Conservation (phyloP, 2,797 vertebrate species). For the Sebastes hubbsi region DNA sequence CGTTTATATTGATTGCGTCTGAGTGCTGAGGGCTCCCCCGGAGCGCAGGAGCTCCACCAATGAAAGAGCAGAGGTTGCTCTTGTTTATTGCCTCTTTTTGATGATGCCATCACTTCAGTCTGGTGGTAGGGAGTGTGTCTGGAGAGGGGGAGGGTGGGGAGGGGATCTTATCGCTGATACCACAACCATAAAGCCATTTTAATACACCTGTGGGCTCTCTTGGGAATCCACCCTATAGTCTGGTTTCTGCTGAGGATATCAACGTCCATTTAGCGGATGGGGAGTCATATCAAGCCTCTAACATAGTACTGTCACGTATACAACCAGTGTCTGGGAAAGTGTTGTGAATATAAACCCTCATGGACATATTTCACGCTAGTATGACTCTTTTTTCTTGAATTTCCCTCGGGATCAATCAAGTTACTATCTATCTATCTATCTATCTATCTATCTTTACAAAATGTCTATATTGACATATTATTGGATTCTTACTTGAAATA, state of each 20-base stretch:
- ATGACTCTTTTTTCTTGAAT: not conserved
- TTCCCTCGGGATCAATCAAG: too few species aligned
- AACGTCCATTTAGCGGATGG: constrained; percentile 23
- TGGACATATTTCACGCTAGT: not conserved
- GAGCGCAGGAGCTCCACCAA: constrained; percentile 48
- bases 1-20: constrained; percentile 63
- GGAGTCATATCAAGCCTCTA: constrained; percentile 16
- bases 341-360: constrained; percentile 3
- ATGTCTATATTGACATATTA: not conserved
- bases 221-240: constrained; percentile 33
- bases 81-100: constrained; percentile 70
- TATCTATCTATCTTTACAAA: not conserved
- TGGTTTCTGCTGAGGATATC: constrained; percentile 53
- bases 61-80: constrained; percentile 55
- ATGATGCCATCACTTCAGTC: constrained; percentile 72
- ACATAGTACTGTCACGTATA: constrained; percentile 1
- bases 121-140: constrained; percentile 43
- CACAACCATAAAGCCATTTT: constrained; percentile 60
- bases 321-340: not conserved
- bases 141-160: not conserved
- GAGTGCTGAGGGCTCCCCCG: constrained; percentile 58
- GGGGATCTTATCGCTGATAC: constrained; percentile 57
- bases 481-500: not conserved
- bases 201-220: constrained; percentile 55
- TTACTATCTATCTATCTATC: too few species aligned